Conservation (phyloP, 1,140 invertebrate genomes). For the Tetraneura akinire region DNA sequence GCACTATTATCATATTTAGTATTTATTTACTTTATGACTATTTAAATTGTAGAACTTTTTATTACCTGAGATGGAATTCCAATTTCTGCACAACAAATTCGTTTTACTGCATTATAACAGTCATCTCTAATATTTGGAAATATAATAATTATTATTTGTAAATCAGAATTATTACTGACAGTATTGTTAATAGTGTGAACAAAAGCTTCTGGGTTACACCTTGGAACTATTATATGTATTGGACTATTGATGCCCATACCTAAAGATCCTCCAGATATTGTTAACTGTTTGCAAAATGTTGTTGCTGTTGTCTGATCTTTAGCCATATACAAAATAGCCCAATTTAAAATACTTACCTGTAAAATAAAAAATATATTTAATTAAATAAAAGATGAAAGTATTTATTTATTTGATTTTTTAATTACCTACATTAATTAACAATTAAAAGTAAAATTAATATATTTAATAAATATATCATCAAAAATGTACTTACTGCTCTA, state of each 20-base stretch:
- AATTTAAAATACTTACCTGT: slow-evolving; percentile 64
- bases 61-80: slow-evolving; percentile 77
- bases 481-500: slow-evolving; percentile 45
- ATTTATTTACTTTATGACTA: background rate
- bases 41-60: no score
- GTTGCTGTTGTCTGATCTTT: slow-evolving; percentile 65
- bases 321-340: slow-evolving; percentile 70
- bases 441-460: no score
- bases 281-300: slow-evolving; percentile 69
- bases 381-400: no score
- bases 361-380: slow-evolving; percentile 4
- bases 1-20: no score
- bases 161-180: slow-evolving; percentile 31
- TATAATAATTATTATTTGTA: slow-evolving; percentile 77
- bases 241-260: slow-evolving; percentile 69
- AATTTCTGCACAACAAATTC: slow-evolving; percentile 78
- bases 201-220: background rate
- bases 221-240: slow-evolving; percentile 54
- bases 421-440: no score
- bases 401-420: no score
- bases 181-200: background rate
- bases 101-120: slow-evolving; percentile 85
- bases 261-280: slow-evolving; percentile 65
- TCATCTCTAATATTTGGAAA: slow-evolving; percentile 81
- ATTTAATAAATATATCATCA: no score